Evolutionary conservation across 2,888 invertebrate genomes (phyloP).

Genomic region (Tipula confusa): DNA sequence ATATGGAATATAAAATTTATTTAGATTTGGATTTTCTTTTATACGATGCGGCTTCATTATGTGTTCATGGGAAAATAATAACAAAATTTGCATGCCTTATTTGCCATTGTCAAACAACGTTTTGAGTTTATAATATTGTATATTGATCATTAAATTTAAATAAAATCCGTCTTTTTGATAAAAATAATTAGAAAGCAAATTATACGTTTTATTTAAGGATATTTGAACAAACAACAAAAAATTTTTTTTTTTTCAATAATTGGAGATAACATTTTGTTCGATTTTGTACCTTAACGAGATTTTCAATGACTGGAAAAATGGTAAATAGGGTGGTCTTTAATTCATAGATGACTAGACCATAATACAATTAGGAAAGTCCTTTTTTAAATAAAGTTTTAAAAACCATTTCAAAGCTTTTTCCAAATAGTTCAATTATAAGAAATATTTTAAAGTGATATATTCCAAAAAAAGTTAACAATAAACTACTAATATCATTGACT

Average conservation of each 20-base stretch:
- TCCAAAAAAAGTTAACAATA: too few relatives aligned
- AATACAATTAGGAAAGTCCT: too few relatives aligned
- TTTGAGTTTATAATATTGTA: too few relatives aligned
- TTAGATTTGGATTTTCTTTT: background rate
- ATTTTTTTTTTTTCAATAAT: background rate
- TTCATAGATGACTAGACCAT: too few relatives aligned
- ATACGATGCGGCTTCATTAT: background rate
- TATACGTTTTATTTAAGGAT: background rate
- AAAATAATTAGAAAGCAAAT: background rate
- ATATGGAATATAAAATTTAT: background rate
- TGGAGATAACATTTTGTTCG: background rate
- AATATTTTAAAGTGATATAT: too few relatives aligned
- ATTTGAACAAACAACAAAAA: background rate
- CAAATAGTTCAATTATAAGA: too few relatives aligned
- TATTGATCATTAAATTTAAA: background rate
- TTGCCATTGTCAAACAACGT: background rate
- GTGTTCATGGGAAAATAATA: background rate
- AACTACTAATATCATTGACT: too few relatives aligned
- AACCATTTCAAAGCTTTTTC: too few relatives aligned
- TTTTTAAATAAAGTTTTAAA: too few relatives aligned
- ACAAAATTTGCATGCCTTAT: background rate
- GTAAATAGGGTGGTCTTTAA: too few relatives aligned
- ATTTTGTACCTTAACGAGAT: too few relatives aligned
- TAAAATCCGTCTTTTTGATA: background rate
- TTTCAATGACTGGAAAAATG: too few relatives aligned